Evolutionary conservation across 92 coral and sea anemone genomes (phyloP), one percentile per base, ranked within the genome.

Genomic region (Desmophyllum pertusum): DNA sequence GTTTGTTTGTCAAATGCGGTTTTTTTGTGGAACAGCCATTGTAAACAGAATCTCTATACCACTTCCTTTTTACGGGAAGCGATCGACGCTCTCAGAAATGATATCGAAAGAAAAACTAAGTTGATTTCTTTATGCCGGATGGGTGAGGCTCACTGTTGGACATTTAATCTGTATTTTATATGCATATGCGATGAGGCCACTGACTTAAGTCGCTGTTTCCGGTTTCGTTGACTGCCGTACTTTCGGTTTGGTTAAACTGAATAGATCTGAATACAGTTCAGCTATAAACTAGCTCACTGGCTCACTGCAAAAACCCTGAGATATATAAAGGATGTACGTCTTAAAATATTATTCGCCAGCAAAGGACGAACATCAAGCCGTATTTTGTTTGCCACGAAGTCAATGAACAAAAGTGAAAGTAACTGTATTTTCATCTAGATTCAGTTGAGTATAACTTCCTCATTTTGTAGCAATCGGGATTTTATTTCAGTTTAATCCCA

Each of bases 321-420:
- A 59, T 59, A 23, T 1, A 59, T 55, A 8, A 43, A 43, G 48
- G 2, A 13, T 15, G 30, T 59, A n/a, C n/a, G n/a, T n/a, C n/a
- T 23, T 59, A 46, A 1, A 46, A 46, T 57, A 57, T 59, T 7
- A 14, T 59, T 25, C 65, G 17, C 1, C 33, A 7, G 10, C 65
- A 33, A 59, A 7, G 35, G 15, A 6, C 35, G 31, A 27, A 27
- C 65, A 1, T 8, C 11, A 59, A 59, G 27, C 27, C 13, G 10
- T 10, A 59, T 10, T 10, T 10, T 48, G 53, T 1, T 21, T 48
- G 19, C 6, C 1, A 3, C 10, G 21, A 55, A 55, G 63, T 55
- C 63, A 55, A n/a, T 55, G 63, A 55, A 55, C 63, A 71, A 27
- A n/a, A 42, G 55, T 71, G 76, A 71, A 71, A 42, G 36, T 71